phyloP scores from a whole-genome alignment of 2,113 vertebrate genomes.

The Trogon melanurus region DNA sequence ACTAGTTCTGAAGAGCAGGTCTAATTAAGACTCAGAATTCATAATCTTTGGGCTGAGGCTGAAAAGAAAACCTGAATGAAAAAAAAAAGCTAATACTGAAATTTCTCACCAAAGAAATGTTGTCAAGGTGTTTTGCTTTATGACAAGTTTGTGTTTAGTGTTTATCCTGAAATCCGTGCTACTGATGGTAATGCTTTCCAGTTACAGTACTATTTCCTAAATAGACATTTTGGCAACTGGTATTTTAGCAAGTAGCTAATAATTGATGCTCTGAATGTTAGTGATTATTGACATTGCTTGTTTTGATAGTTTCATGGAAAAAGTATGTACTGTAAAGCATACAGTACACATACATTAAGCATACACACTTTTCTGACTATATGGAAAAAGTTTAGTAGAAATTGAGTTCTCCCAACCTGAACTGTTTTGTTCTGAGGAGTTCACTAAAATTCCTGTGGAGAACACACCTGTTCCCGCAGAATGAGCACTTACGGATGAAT shows the following conservation, averaged over 20 bases:
- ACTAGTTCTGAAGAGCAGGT: not conserved
- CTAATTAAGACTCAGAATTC: not conserved
- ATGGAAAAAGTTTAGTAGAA: too few species aligned
- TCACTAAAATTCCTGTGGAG: too few species aligned
- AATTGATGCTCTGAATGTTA: not conserved
- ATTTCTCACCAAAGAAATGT: not conserved
- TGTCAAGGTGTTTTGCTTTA: not conserved
- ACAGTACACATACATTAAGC: too few species aligned
- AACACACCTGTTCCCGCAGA: too few species aligned
- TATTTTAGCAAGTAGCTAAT: not conserved
- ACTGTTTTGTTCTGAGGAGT: too few species aligned
- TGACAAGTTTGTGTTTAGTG: not conserved
- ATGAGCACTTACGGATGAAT: too few species aligned
- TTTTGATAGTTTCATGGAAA: not conserved
- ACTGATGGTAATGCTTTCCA: not conserved
- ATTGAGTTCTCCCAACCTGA: too few species aligned
- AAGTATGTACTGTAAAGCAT: not conserved
- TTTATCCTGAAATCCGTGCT: not conserved
- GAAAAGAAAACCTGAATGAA: not conserved
- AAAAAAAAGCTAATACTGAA: not conserved
- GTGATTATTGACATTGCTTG: not conserved
- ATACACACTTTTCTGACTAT: not conserved
- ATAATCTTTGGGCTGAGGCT: not conserved
- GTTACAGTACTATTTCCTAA: not conserved
- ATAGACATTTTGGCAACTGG: not conserved